Conservation (phyloP, 1,140 invertebrate genomes). For the Rhysida immarginata region DNA sequence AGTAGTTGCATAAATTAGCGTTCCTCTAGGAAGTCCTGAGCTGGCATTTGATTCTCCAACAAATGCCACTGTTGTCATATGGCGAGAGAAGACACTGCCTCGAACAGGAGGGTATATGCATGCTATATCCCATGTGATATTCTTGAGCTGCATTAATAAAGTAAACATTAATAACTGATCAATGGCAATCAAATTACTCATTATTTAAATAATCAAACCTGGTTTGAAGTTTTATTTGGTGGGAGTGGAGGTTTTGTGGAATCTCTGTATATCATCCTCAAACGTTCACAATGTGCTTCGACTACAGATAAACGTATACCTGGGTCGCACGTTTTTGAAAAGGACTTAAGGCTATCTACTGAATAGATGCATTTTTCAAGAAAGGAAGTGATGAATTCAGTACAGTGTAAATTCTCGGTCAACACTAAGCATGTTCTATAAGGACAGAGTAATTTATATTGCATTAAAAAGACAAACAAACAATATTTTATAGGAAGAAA, state of each 20-base stretch:
- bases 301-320: constrained; percentile 24
- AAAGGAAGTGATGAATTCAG: constrained; percentile 27
- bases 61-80: constrained; percentile 25
- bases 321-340: constrained; percentile 29
- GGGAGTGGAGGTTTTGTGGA: constrained; percentile 32
- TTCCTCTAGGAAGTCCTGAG: constrained; percentile 26
- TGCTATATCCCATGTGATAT: constrained; percentile 26
- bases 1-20: constrained; percentile 27
- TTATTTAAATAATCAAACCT: not conserved
- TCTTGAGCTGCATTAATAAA: constrained; percentile 21
- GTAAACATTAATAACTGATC: not conserved
- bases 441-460: too few relatives aligned
- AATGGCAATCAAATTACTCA: not conserved
- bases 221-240: constrained; percentile 25
- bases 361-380: constrained; percentile 22
- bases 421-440: constrained; percentile 28
- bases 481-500: not conserved
- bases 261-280: constrained; percentile 30
- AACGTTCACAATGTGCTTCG: constrained; percentile 24
- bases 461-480: not conserved
- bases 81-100: constrained; percentile 26
- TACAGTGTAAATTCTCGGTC: constrained; percentile 23
- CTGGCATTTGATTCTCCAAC: constrained; percentile 28
- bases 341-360: constrained; percentile 28
- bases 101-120: constrained; percentile 26